These are phyloP conservation scores for Prionace glauca DNA, from an alignment of 2,797 vertebrate genomes.

Conservation along the genomic window DNA sequence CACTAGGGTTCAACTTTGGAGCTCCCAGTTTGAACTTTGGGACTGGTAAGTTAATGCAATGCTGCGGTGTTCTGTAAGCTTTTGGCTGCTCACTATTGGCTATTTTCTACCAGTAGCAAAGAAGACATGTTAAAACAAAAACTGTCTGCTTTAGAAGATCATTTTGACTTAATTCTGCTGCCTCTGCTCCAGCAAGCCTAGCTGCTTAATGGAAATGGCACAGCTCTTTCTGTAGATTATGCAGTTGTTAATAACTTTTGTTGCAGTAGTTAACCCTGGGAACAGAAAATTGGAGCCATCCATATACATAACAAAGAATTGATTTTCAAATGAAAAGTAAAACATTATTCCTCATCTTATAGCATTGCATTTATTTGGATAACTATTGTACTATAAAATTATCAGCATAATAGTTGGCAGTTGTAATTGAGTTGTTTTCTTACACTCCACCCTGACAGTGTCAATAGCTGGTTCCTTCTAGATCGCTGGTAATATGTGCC, in stretches of 20 bases:
- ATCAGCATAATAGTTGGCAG: background rate
- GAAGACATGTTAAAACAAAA: background rate
- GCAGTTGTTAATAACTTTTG: background rate
- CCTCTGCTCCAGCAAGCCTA: background rate
- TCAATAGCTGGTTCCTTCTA: background rate
- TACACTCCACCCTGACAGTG: no score
- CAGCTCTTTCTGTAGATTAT: background rate
- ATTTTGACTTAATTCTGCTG: background rate
- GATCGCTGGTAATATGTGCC: background rate
- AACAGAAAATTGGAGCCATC: background rate
- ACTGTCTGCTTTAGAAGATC: background rate
- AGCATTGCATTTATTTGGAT: background rate
- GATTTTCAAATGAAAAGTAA: background rate
- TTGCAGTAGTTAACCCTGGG: background rate
- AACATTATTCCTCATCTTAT: background rate
- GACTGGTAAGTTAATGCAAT: slow-evolving; percentile 39
- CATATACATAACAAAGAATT: background rate
- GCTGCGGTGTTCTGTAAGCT: background rate
- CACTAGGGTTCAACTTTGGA: slow-evolving; percentile 42
- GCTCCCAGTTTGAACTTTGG: slow-evolving; percentile 40
- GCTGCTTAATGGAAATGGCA: background rate
- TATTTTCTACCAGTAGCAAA: slow-evolving; percentile 8
- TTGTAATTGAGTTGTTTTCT: background rate
- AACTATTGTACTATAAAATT: background rate
- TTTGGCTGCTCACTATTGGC: slow-evolving; percentile 15